Conservation (phyloP, 2,113 vertebrate species). For the Miniopterus natalensis region DNA sequence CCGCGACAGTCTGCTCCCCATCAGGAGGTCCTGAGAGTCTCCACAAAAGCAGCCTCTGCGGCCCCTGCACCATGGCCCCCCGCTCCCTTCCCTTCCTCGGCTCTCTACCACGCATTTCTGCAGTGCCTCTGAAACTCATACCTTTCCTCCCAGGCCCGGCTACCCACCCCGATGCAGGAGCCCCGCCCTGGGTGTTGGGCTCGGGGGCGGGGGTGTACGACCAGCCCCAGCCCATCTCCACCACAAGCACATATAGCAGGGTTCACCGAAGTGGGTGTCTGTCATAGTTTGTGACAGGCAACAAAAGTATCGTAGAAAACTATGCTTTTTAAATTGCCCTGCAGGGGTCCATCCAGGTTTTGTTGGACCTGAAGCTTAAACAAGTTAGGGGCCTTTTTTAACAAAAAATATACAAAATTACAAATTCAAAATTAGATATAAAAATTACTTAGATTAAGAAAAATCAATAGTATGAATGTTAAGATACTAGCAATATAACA, state of each 20-base stretch:
- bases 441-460: slow-evolving; percentile 21
- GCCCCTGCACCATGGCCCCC: background rate
- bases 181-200: background rate
- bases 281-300: background rate
- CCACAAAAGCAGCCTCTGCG: background rate
- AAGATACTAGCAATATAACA: background rate
- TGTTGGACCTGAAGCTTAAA: background rate
- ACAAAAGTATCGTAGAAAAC: background rate
- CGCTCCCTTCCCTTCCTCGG: background rate
- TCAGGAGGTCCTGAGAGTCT: background rate
- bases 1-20: background rate
- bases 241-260: background rate
- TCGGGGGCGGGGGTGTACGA: background rate
- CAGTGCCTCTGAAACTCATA: background rate
- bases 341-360: background rate
- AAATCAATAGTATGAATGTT: background rate
- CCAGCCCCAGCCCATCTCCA: background rate
- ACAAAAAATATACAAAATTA: slow-evolving; percentile 6
- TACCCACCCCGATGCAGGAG: background rate
- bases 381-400: background rate
- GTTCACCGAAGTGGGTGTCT: background rate
- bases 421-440: background rate
- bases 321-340: background rate
- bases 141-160: background rate
- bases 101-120: fast-evolving